A percentile compares a stretch with the other conserved stretches of the same genome.
These are phyloP conservation scores for Petrolisthes manimaculis DNA, from an alignment of 2,888 invertebrate genomes.

Conservation along the genomic window DNA sequence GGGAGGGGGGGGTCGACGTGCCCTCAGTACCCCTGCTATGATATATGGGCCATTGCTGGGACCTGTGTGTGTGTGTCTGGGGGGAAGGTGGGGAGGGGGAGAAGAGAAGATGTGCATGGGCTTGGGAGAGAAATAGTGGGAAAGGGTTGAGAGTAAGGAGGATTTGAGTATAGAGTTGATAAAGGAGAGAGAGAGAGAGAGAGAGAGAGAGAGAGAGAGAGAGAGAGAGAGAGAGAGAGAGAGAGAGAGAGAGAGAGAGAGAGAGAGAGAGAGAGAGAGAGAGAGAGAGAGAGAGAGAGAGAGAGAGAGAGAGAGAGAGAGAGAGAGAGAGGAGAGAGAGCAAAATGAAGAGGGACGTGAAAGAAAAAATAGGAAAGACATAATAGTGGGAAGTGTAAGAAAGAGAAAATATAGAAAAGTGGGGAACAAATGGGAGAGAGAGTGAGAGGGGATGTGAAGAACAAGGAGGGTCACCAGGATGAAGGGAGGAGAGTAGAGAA, in stretches of 20 bases:
- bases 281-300: neutral
- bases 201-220: conserved; percentile 18
- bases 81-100: conserved; percentile 1
- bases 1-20: neutral
- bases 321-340: neutral
- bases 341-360: neutral
- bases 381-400: too few species aligned
- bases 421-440: too few species aligned
- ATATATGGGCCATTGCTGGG: neutral
- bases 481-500: too few species aligned
- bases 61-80: conserved; percentile 1
- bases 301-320: neutral
- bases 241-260: conserved; percentile 22
- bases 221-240: conserved; percentile 4
- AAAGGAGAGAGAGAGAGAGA: neutral
- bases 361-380: too few species aligned
- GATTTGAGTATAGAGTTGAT: neutral
- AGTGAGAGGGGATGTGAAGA: too few species aligned
- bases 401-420: too few species aligned
- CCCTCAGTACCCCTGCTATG: neutral
- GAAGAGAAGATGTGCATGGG: neutral
- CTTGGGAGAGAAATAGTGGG: conserved; percentile 3
- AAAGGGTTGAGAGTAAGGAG: neutral
- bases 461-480: too few species aligned
- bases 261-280: conserved; percentile 3